Evolutionary conservation across 2,888 invertebrate genomes (phyloP), one percentile per base, ranked within the genome.

Genomic region (Drosophila multiciliata): DNA sequence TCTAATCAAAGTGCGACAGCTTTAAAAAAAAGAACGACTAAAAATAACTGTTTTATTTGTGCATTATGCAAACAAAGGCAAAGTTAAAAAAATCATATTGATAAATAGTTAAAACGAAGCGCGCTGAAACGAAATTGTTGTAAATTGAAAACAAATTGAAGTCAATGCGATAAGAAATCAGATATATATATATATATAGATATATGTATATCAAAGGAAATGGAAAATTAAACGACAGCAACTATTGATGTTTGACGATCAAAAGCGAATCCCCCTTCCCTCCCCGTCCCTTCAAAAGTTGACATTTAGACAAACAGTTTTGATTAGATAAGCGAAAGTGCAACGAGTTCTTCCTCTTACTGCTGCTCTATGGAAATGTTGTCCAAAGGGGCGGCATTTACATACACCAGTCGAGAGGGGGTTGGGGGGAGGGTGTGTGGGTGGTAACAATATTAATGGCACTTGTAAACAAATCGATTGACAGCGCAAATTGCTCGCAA

Each of bases 111-210:
- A 40, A 72, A 64, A 63, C 58, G 53, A 48, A 63, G 55, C 58
- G 59, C 67, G 45, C 45, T 77, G 60, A 88, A 76, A 78, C 75
- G 73, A 86, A 83, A 79, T 87, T 85, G 85, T 85, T 90, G 90
- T 89, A 87, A 90, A 90, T 89, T 90, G 87, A 89, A 90, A 83
- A 89, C 89, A 88, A 88, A 88, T 88, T 88, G 87, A 83, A 89
- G 77, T 75, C 75, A 60, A 61, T 33, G 76, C 73, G 87, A 90
- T 89, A 82, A 75, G 64, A 59, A 23, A 9, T 36, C 29, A 20
- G 38, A 49, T 45, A 45, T 29, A 20, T 48, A 59, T 12, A 53
- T 1, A 54, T 11, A 38, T 48, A 8, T 17, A 11, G 0, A 8
- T n/a, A 6, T 15, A 42, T 7, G 12, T 3, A 12, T 38, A 20